Evolutionary conservation across 2,888 invertebrate genomes (phyloP), one percentile per base, ranked within the genome.

Genomic region (Luperina nickerlii): DNA sequence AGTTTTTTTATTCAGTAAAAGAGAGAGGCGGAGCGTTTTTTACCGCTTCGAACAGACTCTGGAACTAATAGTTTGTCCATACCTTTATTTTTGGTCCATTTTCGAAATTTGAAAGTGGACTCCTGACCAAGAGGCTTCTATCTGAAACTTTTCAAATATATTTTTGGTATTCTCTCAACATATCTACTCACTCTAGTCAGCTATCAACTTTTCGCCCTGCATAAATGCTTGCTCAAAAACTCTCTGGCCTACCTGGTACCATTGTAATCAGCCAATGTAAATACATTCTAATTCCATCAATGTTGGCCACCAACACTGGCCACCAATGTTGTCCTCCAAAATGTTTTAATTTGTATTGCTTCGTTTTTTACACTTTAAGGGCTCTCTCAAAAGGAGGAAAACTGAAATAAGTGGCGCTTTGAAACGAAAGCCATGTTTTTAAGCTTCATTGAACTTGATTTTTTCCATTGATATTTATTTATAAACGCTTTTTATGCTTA

Each of bases 401-500:
- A 85, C 67, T 54, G 65, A 27, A 71, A 77, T 76, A 81, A 85
- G 81, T 83, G 57, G 66, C 67, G 45, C 42, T 76, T 42, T 78
- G 66, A 88, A 87, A 85, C 45, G 79, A 81, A 88, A 89, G 67
- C 62, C 82, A 69, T 85, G 81, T 82, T 81, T 76, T 81, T 67
- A 66, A 45, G 77, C 79, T 74, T 81, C 75, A 76, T 82, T 78
- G 85, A 79, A 87, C 77, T 79, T 80, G 66, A 77, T 69, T 76
- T 89, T 78, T 85, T 63, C 57, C 51, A 54, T 78, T 85, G 75
- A 82, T 87, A 83, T 82, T 79, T 87, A 80, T 82, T 87, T 85
- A 68, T 85, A 73, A 63, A 24, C 72, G 68, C 76, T 82, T 76
- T 82, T 85, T 85, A 84, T 81, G 63, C 20, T 74, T 77, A 38